A percentile compares a stretch with the other conserved stretches of the same genome.
Evolutionary conservation across 2,113 vertebrate genomes (phyloP).

Genomic region (Eubucco bourcierii): DNA sequence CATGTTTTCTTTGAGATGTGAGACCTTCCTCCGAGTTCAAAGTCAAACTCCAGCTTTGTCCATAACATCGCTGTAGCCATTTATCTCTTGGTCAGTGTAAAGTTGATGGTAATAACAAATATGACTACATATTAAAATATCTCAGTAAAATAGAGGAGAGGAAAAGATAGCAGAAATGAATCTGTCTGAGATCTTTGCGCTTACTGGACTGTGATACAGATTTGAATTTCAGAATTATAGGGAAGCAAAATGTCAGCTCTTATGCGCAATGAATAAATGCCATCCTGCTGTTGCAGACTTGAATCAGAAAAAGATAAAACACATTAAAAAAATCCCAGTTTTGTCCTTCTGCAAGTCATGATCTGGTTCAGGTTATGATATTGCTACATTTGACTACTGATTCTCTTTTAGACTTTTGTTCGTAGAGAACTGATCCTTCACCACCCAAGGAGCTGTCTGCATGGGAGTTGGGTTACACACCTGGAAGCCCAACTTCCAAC

Average conservation of each 20-base stretch:
- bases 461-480: not conserved
- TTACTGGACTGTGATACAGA: not conserved
- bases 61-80: not conserved
- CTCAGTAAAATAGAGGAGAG: not conserved
- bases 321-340: not conserved
- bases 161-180: not conserved
- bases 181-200: not conserved
- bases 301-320: not conserved
- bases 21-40: not conserved
- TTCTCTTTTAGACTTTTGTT: not conserved
- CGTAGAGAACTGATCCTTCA: not conserved
- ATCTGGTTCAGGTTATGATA: not conserved
- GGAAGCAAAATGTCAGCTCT: not conserved
- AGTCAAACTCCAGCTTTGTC: not conserved
- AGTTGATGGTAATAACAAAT: not conserved
- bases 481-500: not conserved
- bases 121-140: not conserved
- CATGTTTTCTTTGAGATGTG: not conserved
- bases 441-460: rapidly evolving
- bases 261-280: not conserved
- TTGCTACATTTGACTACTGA: not conserved
- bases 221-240: not conserved
- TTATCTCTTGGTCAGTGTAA: not conserved
- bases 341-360: not conserved
- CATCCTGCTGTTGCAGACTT: not conserved